Evolutionary conservation across 1,140 invertebrate species (phyloP), one percentile per base, ranked within the genome.

Genomic region (Lasioglossum albipes): DNA sequence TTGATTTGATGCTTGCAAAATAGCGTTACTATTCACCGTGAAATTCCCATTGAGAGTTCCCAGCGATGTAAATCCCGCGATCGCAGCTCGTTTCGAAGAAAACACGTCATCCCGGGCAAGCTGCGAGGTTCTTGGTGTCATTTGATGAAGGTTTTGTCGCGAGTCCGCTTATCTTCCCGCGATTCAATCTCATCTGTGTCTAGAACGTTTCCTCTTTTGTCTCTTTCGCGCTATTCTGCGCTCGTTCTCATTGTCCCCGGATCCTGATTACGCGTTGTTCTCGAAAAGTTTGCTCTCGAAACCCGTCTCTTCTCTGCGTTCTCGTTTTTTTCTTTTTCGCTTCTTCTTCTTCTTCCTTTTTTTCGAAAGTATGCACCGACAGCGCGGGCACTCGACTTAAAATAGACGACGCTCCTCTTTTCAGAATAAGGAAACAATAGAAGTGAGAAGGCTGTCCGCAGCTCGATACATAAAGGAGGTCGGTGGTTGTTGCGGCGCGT

Each of bases 381-480:
- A 49, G 16, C 36, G 36, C 62, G 13, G 45, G 10, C 45, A 49
- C 45, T 49, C 45, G 49, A 42, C 70, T 74, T 45, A 57, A 64
- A 79, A 79, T 74, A 79, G 49, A 62, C 27, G 22, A 4, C 22
- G 70, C 59, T 66, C 70, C 68, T 73, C 62, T 45, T 79, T 79
- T 42, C 62, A 36, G 22, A 41, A 49, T 49, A 22, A 49, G 36
- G 61, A 79, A 74, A 74, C 70, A 79, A 79, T 79, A 79, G 77
- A 79, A 74, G 66, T 74, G 49, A 70, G 65, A 74, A 66, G 70
- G 70, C 73, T 54, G 70, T 45, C 77, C 74, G 71, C 41, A 16
- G 45, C 66, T 79, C 75, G 70, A 73, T 79, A 66, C 31, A 61
- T 22, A 74, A 84, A 84, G 59, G 81, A 83, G 75, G 78, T 84